These are phyloP conservation scores for Gymnarchus niloticus DNA, from an alignment of 2,113 vertebrate species.

Conservation along the genomic window DNA sequence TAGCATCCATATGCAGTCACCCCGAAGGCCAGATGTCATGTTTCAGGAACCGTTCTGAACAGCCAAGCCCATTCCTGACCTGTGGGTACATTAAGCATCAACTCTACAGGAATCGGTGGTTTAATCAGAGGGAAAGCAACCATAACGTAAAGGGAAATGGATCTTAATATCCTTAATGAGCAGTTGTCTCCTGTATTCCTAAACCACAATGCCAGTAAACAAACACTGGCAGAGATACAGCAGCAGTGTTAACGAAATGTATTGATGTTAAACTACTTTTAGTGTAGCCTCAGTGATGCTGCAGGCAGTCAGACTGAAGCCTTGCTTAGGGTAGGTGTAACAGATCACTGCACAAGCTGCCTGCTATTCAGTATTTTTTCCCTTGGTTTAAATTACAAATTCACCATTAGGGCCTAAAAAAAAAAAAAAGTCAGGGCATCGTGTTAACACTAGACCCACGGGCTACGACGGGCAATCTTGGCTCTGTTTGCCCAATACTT, in stretches of 20 bases:
- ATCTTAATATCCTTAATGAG: background rate
- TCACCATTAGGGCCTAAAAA: too few relatives aligned
- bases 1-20: background rate
- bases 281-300: background rate
- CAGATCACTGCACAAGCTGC: background rate
- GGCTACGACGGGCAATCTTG: too few relatives aligned
- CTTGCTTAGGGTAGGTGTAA: background rate
- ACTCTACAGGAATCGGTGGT: background rate
- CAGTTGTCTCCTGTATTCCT: background rate
- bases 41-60: background rate
- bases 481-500: too few relatives aligned
- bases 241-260: background rate
- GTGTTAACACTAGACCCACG: background rate
- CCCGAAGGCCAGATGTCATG: background rate
- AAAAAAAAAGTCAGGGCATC: background rate
- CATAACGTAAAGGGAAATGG: background rate
- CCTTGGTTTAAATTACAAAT: too few relatives aligned
- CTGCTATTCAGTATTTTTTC: background rate
- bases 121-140: background rate
- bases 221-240: background rate
- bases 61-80: background rate
- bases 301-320: background rate
- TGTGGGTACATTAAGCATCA: background rate
- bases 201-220: background rate
- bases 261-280: background rate